Base-by-base conservation (phyloP, 92 coral and sea anemone genomes). In the Virgularia gustaviana region DNA sequence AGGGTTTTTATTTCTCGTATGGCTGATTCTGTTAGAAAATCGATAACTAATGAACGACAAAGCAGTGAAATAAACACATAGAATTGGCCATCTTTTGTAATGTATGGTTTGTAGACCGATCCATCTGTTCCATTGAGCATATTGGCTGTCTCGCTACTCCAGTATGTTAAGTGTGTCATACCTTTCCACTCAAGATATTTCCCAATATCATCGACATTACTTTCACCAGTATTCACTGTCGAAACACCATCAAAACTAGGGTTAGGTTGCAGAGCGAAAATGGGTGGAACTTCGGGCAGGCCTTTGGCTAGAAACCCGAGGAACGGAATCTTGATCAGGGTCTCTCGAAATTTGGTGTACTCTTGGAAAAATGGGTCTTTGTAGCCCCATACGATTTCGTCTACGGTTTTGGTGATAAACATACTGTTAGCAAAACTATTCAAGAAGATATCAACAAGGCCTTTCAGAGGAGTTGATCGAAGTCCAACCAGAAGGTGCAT, bases 61-160 rank as follows among this genome's bases (percentile, higher is more conserved):
- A 91, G 81, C 36, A 86, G 83, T 10, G 90, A 81, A 16, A 91
- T 86, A 72, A 91, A 91, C 9, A 89, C 90, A 64, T 81, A 91
- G 49, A 91, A 43, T 3, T 62, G 77, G 64, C 85, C 95, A 18
- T 73, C 82, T 49, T 74, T 34, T 45, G 84, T 75, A 4, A 56
- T 78, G 20, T 53, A 82, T 12, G 97, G 97, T 2, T 88, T 74
- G 75, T 89, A 91, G 33, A 89, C 82, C 1, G 97, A 33, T n/a
- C 97, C 97, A 73, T 91, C 97, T 5, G 96, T 86, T 0, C 97
- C 97, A 84, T 91, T 91, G 3, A 91, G 51, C 97, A 89, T 86
- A 75, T 91, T 91, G 10, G 91, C 90, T 57, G 78, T 82, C 1
- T 62, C 16, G 10, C 95, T 59, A 22, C 84, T 83, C 97, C 97